Evolutionary conservation across 2,888 invertebrate genomes (phyloP).

Genomic region (Itoplectis maculator): DNA sequence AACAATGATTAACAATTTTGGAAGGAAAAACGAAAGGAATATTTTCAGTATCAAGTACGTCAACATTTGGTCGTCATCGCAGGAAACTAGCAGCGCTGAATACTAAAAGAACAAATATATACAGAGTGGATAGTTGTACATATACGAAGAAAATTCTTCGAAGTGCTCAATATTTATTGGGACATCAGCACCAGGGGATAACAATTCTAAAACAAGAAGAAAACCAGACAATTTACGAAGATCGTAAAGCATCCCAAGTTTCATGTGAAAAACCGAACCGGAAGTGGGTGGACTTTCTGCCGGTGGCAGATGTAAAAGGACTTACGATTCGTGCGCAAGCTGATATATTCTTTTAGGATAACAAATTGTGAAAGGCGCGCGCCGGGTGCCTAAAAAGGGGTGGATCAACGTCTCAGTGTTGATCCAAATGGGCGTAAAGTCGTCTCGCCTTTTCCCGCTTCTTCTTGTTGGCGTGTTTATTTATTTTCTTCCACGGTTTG

Average conservation of each 20-base stretch:
- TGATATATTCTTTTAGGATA: constrained; percentile 6
- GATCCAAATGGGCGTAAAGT: constrained; percentile 93
- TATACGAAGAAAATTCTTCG: constrained; percentile 16
- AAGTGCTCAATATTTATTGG: constrained; percentile 48
- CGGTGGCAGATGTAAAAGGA: background rate
- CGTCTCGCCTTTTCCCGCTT: constrained; percentile 96
- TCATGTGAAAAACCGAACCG: constrained; percentile 3
- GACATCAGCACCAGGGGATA: constrained; percentile 21
- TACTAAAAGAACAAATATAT: constrained; percentile 6
- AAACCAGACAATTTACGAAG: constrained; percentile 49
- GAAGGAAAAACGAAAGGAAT: background rate
- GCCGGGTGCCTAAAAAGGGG: background rate
- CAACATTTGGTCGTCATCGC: background rate
- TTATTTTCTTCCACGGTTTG: constrained; percentile 92
- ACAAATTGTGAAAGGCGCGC: background rate
- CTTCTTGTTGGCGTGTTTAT: constrained; percentile 94
- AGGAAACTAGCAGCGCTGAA: background rate
- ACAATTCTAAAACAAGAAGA: constrained; percentile 25
- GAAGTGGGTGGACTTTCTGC: background rate
- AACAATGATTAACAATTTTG: background rate
- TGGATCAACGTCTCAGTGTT: constrained; percentile 87
- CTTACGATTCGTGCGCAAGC: constrained; percentile 7
- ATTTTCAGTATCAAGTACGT: background rate
- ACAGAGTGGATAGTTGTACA: constrained; percentile 32
- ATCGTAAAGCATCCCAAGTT: constrained; percentile 22